phyloP scores from a whole-genome alignment of 2,888 invertebrate species.

The Dusona sp. region DNA sequence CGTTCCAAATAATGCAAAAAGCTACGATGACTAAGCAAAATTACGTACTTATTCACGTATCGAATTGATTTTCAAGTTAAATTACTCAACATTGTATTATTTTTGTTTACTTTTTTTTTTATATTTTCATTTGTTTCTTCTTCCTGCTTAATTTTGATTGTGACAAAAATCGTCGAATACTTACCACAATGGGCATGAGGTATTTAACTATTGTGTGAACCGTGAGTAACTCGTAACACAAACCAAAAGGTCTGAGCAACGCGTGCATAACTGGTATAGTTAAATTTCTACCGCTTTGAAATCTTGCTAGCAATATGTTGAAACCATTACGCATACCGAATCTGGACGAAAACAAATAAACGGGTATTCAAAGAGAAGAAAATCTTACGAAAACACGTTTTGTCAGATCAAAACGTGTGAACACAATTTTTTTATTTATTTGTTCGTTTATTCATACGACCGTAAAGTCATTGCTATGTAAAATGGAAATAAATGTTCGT shows the following conservation, averaged over 20 bases:
- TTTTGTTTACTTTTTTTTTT: slow-evolving; percentile 11
- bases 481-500: slow-evolving; percentile 28
- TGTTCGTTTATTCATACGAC: background rate
- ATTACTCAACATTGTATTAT: background rate
- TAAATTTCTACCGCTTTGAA: slow-evolving; percentile 90
- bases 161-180: slow-evolving; percentile 78
- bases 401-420: background rate
- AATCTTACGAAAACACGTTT: background rate
- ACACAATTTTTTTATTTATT: background rate
- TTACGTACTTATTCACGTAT: background rate
- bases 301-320: slow-evolving; percentile 92
- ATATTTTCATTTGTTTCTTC: slow-evolving; percentile 17
- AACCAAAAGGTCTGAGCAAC: slow-evolving; percentile 95
- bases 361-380: slow-evolving; percentile 28
- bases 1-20: background rate
- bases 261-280: slow-evolving; percentile 92
- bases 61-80: background rate
- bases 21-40: slow-evolving; percentile 7
- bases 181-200: slow-evolving; percentile 95
- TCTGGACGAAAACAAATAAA: slow-evolving; percentile 82
- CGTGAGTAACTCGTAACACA: slow-evolving; percentile 96
- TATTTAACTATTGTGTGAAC: slow-evolving; percentile 96
- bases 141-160: slow-evolving; percentile 1
- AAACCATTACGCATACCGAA: slow-evolving; percentile 97
- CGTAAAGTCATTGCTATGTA: background rate